These are phyloP conservation scores for Limnodromus scolopaceus DNA, from an alignment of 2,797 vertebrate species.

Conservation along the genomic window DNA sequence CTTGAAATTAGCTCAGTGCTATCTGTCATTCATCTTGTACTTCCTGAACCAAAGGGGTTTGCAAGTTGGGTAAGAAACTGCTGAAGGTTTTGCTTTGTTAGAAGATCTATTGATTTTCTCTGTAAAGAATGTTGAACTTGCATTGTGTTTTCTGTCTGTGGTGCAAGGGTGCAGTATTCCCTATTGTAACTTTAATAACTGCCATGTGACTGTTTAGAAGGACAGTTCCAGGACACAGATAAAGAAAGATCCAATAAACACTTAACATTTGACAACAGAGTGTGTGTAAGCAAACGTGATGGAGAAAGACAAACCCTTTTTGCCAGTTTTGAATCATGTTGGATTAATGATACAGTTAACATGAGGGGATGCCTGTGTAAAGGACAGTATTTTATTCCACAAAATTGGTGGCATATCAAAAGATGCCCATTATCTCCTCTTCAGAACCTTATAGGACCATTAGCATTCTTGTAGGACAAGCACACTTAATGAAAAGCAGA, in stretches of 20 bases:
- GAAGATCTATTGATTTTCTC: constrained; percentile 28
- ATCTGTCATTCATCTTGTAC: constrained; percentile 24
- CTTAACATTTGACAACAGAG: background rate
- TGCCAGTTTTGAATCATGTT: background rate
- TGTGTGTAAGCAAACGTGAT: background rate
- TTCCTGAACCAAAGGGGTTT: background rate
- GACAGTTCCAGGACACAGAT: background rate
- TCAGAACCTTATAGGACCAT: background rate
- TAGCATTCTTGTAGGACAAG: background rate
- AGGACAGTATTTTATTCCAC: background rate
- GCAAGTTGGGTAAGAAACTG: constrained; percentile 16
- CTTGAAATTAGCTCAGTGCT: background rate
- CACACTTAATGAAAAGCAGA: background rate
- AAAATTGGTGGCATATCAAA: background rate
- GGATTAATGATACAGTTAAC: background rate
- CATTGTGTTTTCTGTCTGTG: background rate
- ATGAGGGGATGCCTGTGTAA: background rate
- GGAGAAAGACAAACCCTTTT: background rate
- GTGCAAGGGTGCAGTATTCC: background rate
- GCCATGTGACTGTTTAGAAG: background rate
- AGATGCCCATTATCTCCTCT: background rate
- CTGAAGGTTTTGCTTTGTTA: constrained; percentile 29
- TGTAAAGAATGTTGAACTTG: constrained; percentile 28
- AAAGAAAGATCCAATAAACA: background rate
- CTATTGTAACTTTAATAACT: background rate